phyloP scores from a whole-genome alignment of 2,888 invertebrate genomes.

The Rhopalosiphum nymphaeae region DNA sequence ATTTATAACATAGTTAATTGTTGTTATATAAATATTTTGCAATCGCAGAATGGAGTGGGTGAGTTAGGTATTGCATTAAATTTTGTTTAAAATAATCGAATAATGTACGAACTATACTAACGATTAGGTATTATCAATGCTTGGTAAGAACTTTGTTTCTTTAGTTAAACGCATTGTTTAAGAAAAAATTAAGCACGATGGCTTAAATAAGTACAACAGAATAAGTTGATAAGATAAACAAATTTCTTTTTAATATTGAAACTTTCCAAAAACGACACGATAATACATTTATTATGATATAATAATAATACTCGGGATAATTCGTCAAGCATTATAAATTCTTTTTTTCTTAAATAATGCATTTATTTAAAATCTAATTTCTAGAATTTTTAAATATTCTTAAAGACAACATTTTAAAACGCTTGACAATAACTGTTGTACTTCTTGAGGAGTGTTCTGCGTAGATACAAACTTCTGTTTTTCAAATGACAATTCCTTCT shows the following conservation, averaged over 20 bases:
- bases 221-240: not conserved
- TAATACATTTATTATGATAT: not conserved
- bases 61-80: not conserved
- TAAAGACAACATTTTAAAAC: too few relatives aligned
- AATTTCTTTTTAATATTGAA: not conserved
- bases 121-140: not conserved
- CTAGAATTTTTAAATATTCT: too few relatives aligned
- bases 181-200: not conserved
- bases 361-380: too few relatives aligned
- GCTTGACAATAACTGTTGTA: too few relatives aligned
- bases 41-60: not conserved
- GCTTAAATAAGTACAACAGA: not conserved
- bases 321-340: too few relatives aligned
- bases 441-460: too few relatives aligned
- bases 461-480: too few relatives aligned
- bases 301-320: not conserved
- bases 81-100: not conserved
- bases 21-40: not conserved
- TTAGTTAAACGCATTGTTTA: not conserved
- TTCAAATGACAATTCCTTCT: too few relatives aligned
- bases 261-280: not conserved
- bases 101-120: not conserved
- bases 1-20: not conserved
- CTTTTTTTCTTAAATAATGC: too few relatives aligned
- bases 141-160: not conserved